These are phyloP conservation scores for Hirundo rustica DNA, from an alignment of 2,797 vertebrate species.

Conservation along the genomic window DNA sequence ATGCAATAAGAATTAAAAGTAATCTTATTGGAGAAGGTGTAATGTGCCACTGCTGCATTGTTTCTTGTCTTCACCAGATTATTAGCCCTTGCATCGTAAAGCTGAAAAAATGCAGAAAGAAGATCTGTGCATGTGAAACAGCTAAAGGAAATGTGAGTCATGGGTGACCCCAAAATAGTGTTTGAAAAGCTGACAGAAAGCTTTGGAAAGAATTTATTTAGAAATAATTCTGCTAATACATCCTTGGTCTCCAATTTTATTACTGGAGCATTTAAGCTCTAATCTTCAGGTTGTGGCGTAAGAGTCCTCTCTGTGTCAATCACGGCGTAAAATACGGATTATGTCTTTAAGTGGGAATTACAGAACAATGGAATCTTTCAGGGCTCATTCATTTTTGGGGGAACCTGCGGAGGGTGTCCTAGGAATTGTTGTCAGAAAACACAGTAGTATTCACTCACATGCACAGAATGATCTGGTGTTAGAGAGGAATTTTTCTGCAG, in stretches of 20 bases:
- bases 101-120: conserved; percentile 11
- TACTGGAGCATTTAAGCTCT: neutral
- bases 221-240: conserved; percentile 44
- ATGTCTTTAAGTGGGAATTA: conserved; percentile 29
- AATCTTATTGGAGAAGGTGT: neutral
- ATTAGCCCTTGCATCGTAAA: neutral
- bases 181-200: conserved; percentile 28
- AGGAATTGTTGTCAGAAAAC: neutral
- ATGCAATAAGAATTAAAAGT: neutral
- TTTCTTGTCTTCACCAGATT: conserved; percentile 5
- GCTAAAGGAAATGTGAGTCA: conserved; percentile 17
- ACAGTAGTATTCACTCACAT: neutral
- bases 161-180: conserved; percentile 26
- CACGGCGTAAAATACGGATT: conserved; percentile 3
- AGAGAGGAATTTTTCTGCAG: conserved; percentile 10
- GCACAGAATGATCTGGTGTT: neutral
- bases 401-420: neutral
- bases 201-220: conserved; percentile 49
- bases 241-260: neutral
- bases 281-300: conserved; percentile 15
- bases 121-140: conserved; percentile 17
- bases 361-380: conserved; percentile 42
- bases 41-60: neutral
- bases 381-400: neutral
- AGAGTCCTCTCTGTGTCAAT: conserved; percentile 1